Evolutionary conservation across 2,888 invertebrate genomes (phyloP), one percentile per base, ranked within the genome.

Genomic region (Cantharis flavilabris): DNA sequence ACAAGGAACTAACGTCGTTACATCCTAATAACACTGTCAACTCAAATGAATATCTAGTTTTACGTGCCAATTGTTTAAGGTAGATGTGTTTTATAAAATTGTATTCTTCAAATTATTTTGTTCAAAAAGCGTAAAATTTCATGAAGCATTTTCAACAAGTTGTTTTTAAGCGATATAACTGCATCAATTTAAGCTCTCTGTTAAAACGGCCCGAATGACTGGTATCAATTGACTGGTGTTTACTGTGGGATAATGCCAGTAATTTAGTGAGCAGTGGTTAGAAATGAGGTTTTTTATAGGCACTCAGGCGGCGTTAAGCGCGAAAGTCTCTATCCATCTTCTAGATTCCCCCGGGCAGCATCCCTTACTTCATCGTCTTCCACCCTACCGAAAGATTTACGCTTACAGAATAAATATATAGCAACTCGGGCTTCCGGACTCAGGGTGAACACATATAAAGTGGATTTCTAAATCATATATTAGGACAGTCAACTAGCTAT

Each of bases 191-290:
- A 74, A 79, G 74, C 74, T 70, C 74, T 74, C 64, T 63, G 67
- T 62, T 73, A 73, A 73, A 79, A 79, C 73, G 76, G 76, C 69
- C 74, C 73, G 71, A 78, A 73, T 76, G 78, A 79, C 73, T 76
- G 76, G 74, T 75, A 79, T 87, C 87, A 87, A 88, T 88, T 86
- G 87, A 86, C 85, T 85, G 85, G 83, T 87, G 87, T 87, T 88
- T 87, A 87, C 87, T 86, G 85, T 84, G 83, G 83, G 83, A 84
- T 85, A 85, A 85, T 84, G 82, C 80, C 82, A 80, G 84, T 84
- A 84, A 84, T 85, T 85, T 84, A 84, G 81, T 80, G 83, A 82
- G 82, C 81, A 81, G 83, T 80, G 84, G 85, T 84, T 84, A 82
- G 84, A 83, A 84, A 84, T 83, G 84, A 84, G 83, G 80, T 81